Evolutionary conservation across 2,888 invertebrate genomes (phyloP), one percentile per base, ranked within the genome.

Genomic region (Exephanes ischioxanthus): DNA sequence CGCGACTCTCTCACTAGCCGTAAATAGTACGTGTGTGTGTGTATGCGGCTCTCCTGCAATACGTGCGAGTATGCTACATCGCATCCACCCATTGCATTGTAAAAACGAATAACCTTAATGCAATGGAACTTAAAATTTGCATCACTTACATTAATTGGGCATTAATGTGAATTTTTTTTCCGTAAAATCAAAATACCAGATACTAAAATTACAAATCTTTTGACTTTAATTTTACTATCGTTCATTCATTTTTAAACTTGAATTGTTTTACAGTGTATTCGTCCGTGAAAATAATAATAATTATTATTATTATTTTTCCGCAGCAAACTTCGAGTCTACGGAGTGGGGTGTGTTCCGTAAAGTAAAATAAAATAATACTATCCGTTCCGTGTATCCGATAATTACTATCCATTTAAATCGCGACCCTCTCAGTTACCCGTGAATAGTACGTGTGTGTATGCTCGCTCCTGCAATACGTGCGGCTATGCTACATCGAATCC

Each of bases 301-400:
- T 33, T 0, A 33, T 33, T 0, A 33, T 33, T 33, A 26, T 26
- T 33, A 2, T 33, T 33, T 33, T 33, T 33, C 5, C 33, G 3
- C 33, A 33, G 33, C 33, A 33, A 33, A 33, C 33, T 33, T 33
- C 7, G 33, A 33, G 33, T 5, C 5, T 33, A 4, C 5, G 33
- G 5, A 33, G 5, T 5, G 33, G 33, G 4, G 0, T 33, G 33
- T 37, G 0, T 7, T 7, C 37, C 3, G 22, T 22, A 22, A 22
- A 22, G 22, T 22, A 22, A 22, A 22, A 1, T 22, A 22, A 22
- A 26, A 73, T 53, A 81, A 81, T 75, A 51, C 48, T 75, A 81
- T 81, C 75, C 75, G 75, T 75, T 81, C 80, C 80, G 75, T 81
- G 75, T 81, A 81, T 68, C 48, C 80, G 75, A 81, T 75, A 81